Conservation (phyloP, 2,888 invertebrate genomes). For the Gryllus longicercus region DNA sequence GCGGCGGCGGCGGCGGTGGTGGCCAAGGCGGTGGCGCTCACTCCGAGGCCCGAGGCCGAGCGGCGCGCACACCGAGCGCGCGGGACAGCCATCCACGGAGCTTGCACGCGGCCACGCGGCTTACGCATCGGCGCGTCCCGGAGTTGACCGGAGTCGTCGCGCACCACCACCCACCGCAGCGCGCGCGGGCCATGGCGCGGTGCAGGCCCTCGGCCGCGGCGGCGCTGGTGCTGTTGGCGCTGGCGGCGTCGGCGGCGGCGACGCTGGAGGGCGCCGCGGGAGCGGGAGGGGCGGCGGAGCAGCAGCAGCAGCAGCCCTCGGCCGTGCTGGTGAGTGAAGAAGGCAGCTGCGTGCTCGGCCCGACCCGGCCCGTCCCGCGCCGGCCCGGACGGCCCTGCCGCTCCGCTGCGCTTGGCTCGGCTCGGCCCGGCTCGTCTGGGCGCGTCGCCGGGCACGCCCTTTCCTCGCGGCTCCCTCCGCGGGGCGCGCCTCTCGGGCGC, state of each 20-base stretch:
- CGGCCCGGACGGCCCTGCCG: no score
- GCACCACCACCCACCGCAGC: not conserved
- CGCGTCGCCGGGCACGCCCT: no score
- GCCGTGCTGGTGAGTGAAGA: no score
- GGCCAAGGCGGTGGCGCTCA: not conserved
- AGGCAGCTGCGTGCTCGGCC: no score
- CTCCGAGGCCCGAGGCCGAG: slow-evolving; percentile 2
- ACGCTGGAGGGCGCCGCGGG: not conserved
- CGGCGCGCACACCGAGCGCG: not conserved
- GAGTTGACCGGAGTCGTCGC: not conserved
- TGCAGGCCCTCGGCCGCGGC: not conserved
- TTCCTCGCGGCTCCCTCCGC: no score
- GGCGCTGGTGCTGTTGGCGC: not conserved
- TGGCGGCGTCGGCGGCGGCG: not conserved
- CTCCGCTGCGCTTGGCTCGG: no score
- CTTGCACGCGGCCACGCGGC: not conserved
- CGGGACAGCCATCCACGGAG: not conserved
- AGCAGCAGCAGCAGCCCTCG: no score
- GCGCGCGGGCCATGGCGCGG: not conserved
- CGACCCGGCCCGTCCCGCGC: no score
- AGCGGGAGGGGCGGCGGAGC: no score
- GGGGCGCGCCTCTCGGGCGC: no score
- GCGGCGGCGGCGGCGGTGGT: not conserved
- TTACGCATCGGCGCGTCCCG: not conserved
- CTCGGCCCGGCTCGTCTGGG: no score